These are phyloP conservation scores for Drosophila borborema DNA, from an alignment of 2,888 invertebrate genomes.

Conservation along the genomic window DNA sequence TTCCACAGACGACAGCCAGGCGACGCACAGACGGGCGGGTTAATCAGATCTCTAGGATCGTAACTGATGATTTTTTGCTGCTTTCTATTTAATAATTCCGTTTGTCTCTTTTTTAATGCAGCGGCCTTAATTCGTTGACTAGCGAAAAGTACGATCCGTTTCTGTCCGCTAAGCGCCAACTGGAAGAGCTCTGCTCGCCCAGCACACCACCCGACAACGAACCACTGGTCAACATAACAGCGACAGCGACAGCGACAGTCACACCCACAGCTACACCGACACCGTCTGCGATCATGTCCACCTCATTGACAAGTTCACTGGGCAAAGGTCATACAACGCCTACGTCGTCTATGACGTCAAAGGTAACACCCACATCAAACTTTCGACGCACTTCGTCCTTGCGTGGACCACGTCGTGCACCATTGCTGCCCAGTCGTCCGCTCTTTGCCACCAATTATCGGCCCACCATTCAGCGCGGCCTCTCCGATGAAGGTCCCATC, in stretches of 20 bases:
- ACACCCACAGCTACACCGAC: constrained; percentile 30
- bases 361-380: constrained; percentile 65
- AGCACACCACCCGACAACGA: constrained; percentile 84
- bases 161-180: constrained; percentile 91
- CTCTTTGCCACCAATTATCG: constrained; percentile 82
- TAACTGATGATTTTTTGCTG: neutral
- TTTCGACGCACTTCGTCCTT: constrained; percentile 84
- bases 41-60: constrained; percentile 5
- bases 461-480: constrained; percentile 84
- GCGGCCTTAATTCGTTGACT: constrained; percentile 70
- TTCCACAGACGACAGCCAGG: constrained; percentile 60
- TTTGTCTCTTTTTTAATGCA: constrained; percentile 9
- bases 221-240: constrained; percentile 21
- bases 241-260: constrained; percentile 11
- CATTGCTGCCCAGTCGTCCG: constrained; percentile 79
- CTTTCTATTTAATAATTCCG: neutral
- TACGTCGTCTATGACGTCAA: constrained; percentile 44
- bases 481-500: constrained; percentile 85
- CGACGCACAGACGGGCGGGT: constrained; percentile 47
- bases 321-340: constrained; percentile 39
- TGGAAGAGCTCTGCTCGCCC: constrained; percentile 91
- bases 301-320: constrained; percentile 63
- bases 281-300: constrained; percentile 62
- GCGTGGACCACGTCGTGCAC: constrained; percentile 83
- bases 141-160: constrained; percentile 90